phyloP scores from a whole-genome alignment of 1,140 invertebrate species.

The Arctopsyche grandis region DNA sequence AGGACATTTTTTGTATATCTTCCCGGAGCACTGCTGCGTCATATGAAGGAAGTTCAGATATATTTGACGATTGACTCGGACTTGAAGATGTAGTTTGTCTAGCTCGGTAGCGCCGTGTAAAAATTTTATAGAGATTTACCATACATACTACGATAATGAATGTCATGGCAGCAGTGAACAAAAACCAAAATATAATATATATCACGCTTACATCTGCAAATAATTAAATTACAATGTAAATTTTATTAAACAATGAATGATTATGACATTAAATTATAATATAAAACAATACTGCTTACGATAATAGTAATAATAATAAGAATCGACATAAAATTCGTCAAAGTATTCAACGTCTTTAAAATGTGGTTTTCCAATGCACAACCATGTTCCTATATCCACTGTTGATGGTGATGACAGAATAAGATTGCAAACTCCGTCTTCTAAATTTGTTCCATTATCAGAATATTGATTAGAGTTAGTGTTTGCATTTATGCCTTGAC shows the following conservation, averaged over 20 bases:
- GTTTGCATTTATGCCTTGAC: slow-evolving; percentile 46
- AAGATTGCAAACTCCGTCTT: slow-evolving; percentile 24
- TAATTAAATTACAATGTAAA: neutral
- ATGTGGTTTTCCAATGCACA: slow-evolving; percentile 27
- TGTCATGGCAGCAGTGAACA: neutral
- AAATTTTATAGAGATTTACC: neutral
- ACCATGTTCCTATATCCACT: slow-evolving; percentile 31
- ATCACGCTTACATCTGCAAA: neutral
- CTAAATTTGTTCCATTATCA: slow-evolving; percentile 30
- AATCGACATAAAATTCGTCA: neutral
- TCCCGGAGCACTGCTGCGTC: neutral
- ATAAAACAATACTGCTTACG: too few relatives aligned
- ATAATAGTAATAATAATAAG: neutral
- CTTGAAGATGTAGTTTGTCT: neutral
- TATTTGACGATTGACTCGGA: neutral
- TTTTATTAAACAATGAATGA: too few relatives aligned
- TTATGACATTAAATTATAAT: neutral
- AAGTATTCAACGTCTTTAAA: slow-evolving; percentile 26
- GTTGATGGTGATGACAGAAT: neutral
- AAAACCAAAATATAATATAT: neutral
- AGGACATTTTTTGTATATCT: neutral
- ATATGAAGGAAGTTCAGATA: neutral
- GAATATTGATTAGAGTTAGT: neutral
- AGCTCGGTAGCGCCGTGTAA: neutral
- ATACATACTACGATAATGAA: neutral